Conservation (phyloP, 1,140 invertebrate genomes). For the Wiebesia pumilae region DNA sequence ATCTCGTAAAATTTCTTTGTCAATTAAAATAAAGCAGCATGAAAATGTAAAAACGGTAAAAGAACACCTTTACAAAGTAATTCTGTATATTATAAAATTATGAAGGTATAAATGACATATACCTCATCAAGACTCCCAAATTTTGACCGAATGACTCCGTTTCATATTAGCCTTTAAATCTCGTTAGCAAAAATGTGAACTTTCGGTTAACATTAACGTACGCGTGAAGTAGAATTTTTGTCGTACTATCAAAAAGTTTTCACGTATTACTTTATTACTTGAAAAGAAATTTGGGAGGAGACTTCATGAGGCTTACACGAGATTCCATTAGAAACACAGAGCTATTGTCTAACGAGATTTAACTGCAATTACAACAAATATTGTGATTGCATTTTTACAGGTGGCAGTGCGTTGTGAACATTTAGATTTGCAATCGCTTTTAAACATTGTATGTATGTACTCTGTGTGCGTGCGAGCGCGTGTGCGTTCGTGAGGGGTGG, state of each 20-base stretch:
- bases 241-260: no score
- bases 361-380: slow-evolving; percentile 66
- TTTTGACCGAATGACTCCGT: slow-evolving; percentile 69
- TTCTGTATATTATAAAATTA: neutral
- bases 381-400: slow-evolving; percentile 30
- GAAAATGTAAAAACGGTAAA: no score
- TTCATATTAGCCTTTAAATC: slow-evolving; percentile 70
- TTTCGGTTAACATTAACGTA: neutral
- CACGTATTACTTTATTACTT: neutral
- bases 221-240: neutral
- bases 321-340: slow-evolving; percentile 54
- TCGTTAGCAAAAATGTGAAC: slow-evolving; percentile 66
- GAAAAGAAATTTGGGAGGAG: slow-evolving; percentile 71
- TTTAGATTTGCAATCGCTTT: slow-evolving; percentile 25
- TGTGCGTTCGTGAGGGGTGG: no score
- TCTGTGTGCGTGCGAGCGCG: no score
- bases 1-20: no score
- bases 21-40: no score
- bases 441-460: neutral
- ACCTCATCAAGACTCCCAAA: slow-evolving; percentile 76
- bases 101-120: slow-evolving; percentile 33
- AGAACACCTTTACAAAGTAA: neutral
- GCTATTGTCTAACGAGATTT: slow-evolving; percentile 75
- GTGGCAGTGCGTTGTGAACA: slow-evolving; percentile 24
- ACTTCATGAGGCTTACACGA: slow-evolving; percentile 73